Evolutionary conservation across 2,888 invertebrate species (phyloP), one percentile per base, ranked within the genome.

Genomic region (Chrysolina americana): DNA sequence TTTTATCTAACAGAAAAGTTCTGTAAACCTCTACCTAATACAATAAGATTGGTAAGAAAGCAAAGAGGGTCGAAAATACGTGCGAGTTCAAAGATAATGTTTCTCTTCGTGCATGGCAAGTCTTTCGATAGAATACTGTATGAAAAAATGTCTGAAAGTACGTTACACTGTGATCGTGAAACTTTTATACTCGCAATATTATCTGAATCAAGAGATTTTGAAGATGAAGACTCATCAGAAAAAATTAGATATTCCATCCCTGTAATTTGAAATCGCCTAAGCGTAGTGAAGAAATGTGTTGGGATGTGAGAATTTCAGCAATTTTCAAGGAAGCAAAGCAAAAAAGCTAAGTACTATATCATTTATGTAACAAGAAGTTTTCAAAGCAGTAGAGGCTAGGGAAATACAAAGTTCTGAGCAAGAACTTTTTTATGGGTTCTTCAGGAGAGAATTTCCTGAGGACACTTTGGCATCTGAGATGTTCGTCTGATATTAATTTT

Each of bases 381-480:
- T 10, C 48, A 48, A 13, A 48, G 15, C 48, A 15, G 9, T 8
- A 48, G 48, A 15, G 9, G 9, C 48, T 48, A 48, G 48, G 15
- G 48, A 15, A 48, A 48, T 10, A n/a, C 0, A 80, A 73, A 2
- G 80, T 78, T 48, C 48, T 8, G 4, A 48, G 9, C 13, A n/a
- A 71, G 4, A 77, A 50, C 59, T 75, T 73, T 41, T 75, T 21
- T 15, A 79, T n/a, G 0, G 65, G 65, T 53, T 77, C 68, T 6
- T 13, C 8, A 9, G 76, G 71, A 28, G 41, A 13, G 23, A 74
- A 41, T n/a, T n/a, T n/a, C n/a, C n/a, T n/a, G n/a, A n/a, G n/a
- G n/a, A n/a, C n/a, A n/a, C n/a, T n/a, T n/a, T n/a, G n/a, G n/a
- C n/a, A n/a, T n/a, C n/a, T n/a, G n/a, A n/a, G n/a, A n/a, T n/a